These are phyloP conservation scores for Tragelaphus strepsiceros DNA, from an alignment of 2,113 vertebrate genomes.

Conservation along the genomic window DNA sequence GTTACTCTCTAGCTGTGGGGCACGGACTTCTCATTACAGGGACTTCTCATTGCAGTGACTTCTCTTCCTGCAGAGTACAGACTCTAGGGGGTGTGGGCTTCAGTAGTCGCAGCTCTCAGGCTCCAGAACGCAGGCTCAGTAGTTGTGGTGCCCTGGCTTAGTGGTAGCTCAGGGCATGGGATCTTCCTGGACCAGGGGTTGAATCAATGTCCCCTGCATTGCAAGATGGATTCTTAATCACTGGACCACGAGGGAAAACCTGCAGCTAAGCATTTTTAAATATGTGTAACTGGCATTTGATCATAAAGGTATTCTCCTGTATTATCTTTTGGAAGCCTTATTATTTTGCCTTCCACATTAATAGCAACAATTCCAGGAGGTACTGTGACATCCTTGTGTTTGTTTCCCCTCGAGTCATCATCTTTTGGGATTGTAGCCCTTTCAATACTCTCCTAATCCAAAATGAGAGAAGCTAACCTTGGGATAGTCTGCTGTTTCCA, in stretches of 20 bases:
- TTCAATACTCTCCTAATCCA: background rate
- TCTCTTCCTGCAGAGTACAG: background rate
- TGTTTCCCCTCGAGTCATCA: background rate
- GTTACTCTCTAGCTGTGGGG: background rate
- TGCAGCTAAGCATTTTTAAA: background rate
- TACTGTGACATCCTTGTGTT: background rate
- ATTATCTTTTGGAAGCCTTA: background rate
- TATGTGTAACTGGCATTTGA: background rate
- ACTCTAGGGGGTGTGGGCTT: background rate
- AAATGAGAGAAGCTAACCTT: background rate
- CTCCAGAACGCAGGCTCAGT: background rate
- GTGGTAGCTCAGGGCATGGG: background rate
- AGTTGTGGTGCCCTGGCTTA: background rate
- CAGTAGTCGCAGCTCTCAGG: background rate
- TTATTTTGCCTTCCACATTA: background rate
- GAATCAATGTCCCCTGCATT: background rate
- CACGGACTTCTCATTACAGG: background rate
- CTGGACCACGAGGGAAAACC: background rate
- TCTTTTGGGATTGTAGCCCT: background rate
- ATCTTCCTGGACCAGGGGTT: background rate
- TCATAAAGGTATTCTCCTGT: background rate
- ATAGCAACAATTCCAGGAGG: background rate
- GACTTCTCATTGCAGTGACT: background rate
- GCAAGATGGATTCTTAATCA: background rate
- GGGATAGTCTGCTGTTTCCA: background rate